A percentile compares a stretch with the other conserved stretches of the same genome.
Evolutionary conservation across 2,888 invertebrate species (phyloP).

Genomic region (Rhagium mordax): DNA sequence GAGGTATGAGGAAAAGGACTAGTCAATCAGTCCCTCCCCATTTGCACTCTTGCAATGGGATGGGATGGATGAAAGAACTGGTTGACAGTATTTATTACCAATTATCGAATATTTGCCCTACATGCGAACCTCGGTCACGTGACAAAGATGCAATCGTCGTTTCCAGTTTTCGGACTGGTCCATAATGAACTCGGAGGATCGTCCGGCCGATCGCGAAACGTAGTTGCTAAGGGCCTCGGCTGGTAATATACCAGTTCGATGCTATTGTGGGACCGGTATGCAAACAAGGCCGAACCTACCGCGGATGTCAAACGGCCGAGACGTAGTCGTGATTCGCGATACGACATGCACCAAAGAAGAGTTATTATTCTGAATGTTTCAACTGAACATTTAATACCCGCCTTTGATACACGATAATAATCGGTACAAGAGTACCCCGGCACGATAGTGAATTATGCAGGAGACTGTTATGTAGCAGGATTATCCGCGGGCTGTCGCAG

Average conservation of each 20-base stretch:
- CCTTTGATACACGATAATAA: conserved; percentile 32
- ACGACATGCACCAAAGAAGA: conserved; percentile 41
- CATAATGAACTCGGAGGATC: no score
- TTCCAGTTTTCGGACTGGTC: no score
- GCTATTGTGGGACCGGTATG: conserved; percentile 52
- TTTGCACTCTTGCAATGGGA: no score
- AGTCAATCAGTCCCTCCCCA: no score
- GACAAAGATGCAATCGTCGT: no score
- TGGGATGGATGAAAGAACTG: no score
- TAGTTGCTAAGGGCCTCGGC: conserved; percentile 51
- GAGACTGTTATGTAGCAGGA: conserved; percentile 17
- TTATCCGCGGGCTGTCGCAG: conserved; percentile 26
- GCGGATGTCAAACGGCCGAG: conserved; percentile 48
- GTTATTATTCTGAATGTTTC: conserved; percentile 47
- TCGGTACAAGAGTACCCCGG: conserved; percentile 28
- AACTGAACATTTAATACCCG: conserved; percentile 46
- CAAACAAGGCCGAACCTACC: conserved; percentile 51
- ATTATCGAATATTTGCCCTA: no score
- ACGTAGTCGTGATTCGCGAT: conserved; percentile 50
- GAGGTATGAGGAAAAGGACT: no score
- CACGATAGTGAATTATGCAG: conserved; percentile 30
- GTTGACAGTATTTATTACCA: no score
- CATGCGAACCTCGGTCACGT: no score
- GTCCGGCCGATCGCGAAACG: conserved; percentile 21
- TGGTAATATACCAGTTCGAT: conserved; percentile 37